phyloP scores from a whole-genome alignment of 2,113 vertebrate genomes.

The Castor canadensis region DNA sequence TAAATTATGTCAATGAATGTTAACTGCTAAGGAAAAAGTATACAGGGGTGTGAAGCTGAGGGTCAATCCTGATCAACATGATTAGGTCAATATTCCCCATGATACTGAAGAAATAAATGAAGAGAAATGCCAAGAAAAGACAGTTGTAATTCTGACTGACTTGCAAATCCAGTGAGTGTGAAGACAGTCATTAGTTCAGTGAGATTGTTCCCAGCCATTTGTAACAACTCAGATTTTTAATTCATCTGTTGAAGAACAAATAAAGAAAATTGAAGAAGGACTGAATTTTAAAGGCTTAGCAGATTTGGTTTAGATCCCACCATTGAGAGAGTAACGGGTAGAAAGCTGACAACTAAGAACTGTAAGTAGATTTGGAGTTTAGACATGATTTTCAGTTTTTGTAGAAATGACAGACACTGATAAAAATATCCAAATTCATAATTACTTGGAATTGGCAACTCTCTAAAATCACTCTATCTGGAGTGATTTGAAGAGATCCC shows the following conservation, averaged over 20 bases:
- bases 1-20: slow-evolving; percentile 29
- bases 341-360: neutral
- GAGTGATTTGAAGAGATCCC: neutral
- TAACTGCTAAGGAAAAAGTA: slow-evolving; percentile 62
- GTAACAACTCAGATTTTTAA: neutral
- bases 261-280: neutral
- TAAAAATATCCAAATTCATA: neutral
- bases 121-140: slow-evolving; percentile 43
- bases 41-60: slow-evolving; percentile 55
- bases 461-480: neutral
- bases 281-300: neutral
- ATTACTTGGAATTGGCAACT: neutral
- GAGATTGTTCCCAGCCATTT: slow-evolving; percentile 15
- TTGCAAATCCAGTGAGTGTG: slow-evolving; percentile 34
- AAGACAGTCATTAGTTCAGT: slow-evolving; percentile 14
- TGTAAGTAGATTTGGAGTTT: neutral
- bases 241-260: neutral
- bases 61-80: neutral
- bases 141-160: slow-evolving; percentile 22
- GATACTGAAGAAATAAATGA: slow-evolving; percentile 52
- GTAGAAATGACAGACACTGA: neutral
- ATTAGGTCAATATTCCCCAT: slow-evolving; percentile 22
- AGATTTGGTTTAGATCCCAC: neutral
- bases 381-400: too few species aligned
- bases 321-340: neutral